Percentiles rank a stretch among this genome's conserved stretches.
Evolutionary conservation across 2,113 vertebrate genomes (phyloP).

Genomic region (Hippocampus mohnikei): DNA sequence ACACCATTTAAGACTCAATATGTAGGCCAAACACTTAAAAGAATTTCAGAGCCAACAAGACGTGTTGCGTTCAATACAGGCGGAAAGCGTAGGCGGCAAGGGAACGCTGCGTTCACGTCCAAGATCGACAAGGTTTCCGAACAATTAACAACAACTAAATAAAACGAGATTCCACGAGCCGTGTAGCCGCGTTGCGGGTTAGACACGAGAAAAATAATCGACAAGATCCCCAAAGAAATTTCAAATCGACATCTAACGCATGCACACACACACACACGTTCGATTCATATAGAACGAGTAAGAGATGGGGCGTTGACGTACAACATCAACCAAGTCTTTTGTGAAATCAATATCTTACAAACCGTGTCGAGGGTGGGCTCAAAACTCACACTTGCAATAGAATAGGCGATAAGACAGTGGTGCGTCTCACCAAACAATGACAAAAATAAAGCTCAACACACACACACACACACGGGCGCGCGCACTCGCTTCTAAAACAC

Average conservation of each 20-base stretch:
- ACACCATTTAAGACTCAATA: not conserved
- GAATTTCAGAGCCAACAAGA: not conserved
- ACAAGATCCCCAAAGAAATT: not conserved
- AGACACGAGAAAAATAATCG: not conserved
- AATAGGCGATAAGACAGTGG: not conserved
- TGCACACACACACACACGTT: too few species aligned
- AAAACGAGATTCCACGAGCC: not conserved
- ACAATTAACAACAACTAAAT: not conserved
- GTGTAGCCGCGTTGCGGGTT: not conserved
- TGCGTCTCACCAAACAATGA: not conserved
- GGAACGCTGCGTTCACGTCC: constrained; percentile 77
- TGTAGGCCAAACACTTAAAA: not conserved
- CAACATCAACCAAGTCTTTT: constrained; percentile 88
- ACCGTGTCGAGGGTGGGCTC: not conserved
- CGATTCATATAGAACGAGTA: constrained; percentile 9
- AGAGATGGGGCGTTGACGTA: constrained; percentile 74
- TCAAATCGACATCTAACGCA: not conserved
- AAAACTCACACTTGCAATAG: not conserved
- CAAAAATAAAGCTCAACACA: not conserved
- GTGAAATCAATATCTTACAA: not conserved
- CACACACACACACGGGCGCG: not conserved
- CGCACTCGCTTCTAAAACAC: too few species aligned
- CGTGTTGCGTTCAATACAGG: not conserved
- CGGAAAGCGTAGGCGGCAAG: too few species aligned
- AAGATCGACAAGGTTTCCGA: constrained; percentile 86